Percentiles rank a stretch among this genome's conserved stretches.
Conservation (phyloP, 2,113 vertebrate genomes). For the Orientallactaga bullata region DNA sequence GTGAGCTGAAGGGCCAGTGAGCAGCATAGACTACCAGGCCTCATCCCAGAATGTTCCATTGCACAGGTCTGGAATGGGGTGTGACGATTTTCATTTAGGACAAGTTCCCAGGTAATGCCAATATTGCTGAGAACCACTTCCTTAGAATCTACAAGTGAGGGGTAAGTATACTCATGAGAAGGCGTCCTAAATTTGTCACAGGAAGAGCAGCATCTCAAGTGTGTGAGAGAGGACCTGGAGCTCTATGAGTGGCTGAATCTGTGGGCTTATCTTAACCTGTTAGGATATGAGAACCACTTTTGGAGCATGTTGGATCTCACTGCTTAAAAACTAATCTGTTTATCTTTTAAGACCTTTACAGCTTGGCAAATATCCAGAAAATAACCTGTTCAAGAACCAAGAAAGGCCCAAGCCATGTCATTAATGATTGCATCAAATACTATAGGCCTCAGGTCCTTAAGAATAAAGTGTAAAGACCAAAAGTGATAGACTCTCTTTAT, state of each 20-base stretch:
- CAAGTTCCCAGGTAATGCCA: neutral
- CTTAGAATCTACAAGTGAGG: neutral
- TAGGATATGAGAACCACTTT: neutral
- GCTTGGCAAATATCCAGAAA: neutral
- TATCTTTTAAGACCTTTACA: neutral
- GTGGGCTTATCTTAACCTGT: neutral
- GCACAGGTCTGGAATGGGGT: neutral
- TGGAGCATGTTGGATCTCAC: neutral
- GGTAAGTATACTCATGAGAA: neutral
- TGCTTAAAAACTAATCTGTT: neutral
- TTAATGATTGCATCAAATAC: neutral
- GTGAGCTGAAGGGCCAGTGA: neutral
- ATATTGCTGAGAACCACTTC: no score
- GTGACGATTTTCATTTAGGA: neutral
- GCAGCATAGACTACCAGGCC: neutral
- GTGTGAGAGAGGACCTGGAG: neutral
- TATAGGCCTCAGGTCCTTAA: neutral
- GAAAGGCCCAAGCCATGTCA: neutral
- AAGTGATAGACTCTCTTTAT: neutral
- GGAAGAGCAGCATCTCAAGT: neutral
- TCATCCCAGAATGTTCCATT: neutral
- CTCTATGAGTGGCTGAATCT: neutral
- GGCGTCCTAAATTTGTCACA: neutral
- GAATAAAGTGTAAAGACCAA: slow-evolving; percentile 5
- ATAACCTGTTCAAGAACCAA: neutral